Percentiles rank a stretch among this genome's conserved stretches.
phyloP scores from a whole-genome alignment of 2,888 invertebrate genomes.

The Eristalis arbustorum region DNA sequence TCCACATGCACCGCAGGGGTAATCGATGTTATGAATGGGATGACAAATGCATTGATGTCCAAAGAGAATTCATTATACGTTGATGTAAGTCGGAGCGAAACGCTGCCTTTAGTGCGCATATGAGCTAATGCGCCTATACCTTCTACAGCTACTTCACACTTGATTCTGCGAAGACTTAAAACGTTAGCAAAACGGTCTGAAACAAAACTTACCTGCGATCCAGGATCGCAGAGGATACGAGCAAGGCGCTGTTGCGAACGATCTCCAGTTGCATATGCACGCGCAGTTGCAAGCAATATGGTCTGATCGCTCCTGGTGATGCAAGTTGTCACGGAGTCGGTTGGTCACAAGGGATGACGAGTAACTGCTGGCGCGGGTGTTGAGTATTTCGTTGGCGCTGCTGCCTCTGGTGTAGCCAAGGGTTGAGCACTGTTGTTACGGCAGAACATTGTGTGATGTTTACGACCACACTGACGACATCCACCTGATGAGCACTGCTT shows the following conservation, averaged over 20 bases:
- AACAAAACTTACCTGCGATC: slow-evolving; percentile 56
- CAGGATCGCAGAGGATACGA: slow-evolving; percentile 46
- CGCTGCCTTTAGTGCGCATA: background rate
- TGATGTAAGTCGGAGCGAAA: background rate
- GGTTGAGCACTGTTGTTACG: too few species aligned
- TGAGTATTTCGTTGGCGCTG: too few species aligned
- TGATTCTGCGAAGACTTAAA: slow-evolving; percentile 29
- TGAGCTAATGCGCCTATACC: background rate
- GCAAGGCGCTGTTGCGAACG: too few species aligned
- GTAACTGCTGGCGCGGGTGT: too few species aligned
- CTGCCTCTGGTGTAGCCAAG: too few species aligned
- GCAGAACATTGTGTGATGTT: background rate
- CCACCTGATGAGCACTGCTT: background rate
- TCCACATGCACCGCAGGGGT: slow-evolving; percentile 1
- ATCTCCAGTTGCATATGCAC: too few species aligned
- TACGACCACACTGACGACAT: too few species aligned
- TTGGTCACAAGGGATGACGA: too few species aligned
- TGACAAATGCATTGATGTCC: background rate
- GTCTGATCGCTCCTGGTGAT: too few species aligned
- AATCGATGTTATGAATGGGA: background rate
- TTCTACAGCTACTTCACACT: background rate
- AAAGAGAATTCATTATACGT: background rate
- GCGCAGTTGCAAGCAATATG: too few species aligned
- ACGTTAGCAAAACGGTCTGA: slow-evolving; percentile 38
- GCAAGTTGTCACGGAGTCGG: too few species aligned